phyloP scores from a whole-genome alignment of 2,113 vertebrate species.

The Nothobranchius kuhntae region DNA sequence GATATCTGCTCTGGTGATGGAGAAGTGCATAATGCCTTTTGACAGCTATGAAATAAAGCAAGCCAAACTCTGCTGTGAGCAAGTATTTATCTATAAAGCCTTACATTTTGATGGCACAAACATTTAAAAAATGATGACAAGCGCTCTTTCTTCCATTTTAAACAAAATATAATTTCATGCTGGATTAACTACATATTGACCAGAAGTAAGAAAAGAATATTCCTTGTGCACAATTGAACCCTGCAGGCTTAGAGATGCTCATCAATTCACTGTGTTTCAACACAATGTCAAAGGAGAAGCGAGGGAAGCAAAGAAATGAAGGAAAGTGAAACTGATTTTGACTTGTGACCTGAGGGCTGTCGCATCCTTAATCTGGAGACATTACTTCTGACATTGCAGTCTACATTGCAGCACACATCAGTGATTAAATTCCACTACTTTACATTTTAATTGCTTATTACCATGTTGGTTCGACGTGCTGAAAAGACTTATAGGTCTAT shows the following conservation, averaged over 20 bases:
- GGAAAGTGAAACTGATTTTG: constrained; percentile 49
- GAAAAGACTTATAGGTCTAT: constrained; percentile 42
- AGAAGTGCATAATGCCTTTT: constrained; percentile 60
- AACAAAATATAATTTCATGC: constrained; percentile 81
- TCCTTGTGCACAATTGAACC: constrained; percentile 50
- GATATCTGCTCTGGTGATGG: constrained; percentile 49
- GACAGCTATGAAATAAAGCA: constrained; percentile 78
- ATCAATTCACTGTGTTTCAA: constrained; percentile 56
- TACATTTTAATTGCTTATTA: constrained; percentile 74
- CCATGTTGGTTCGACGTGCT: constrained; percentile 52
- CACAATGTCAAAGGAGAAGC: constrained; percentile 25
- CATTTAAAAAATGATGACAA: constrained; percentile 72
- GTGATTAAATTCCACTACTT: constrained; percentile 71
- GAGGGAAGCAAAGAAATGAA: constrained; percentile 1
- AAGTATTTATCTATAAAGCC: constrained; percentile 74
- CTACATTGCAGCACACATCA: constrained; percentile 52
- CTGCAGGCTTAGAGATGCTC: constrained; percentile 57
- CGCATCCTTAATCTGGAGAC: constrained; percentile 56
- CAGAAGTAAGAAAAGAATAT: constrained; percentile 63
- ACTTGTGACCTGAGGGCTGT: constrained; percentile 60
- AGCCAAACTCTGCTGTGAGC: constrained; percentile 64
- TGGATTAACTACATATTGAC: constrained; percentile 78
- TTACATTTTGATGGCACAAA: constrained; percentile 71
- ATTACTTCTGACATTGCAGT: constrained; percentile 60
- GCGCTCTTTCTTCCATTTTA: constrained; percentile 57